Conservation (phyloP, 2,113 vertebrate genomes). For the Calidris pugnax region DNA sequence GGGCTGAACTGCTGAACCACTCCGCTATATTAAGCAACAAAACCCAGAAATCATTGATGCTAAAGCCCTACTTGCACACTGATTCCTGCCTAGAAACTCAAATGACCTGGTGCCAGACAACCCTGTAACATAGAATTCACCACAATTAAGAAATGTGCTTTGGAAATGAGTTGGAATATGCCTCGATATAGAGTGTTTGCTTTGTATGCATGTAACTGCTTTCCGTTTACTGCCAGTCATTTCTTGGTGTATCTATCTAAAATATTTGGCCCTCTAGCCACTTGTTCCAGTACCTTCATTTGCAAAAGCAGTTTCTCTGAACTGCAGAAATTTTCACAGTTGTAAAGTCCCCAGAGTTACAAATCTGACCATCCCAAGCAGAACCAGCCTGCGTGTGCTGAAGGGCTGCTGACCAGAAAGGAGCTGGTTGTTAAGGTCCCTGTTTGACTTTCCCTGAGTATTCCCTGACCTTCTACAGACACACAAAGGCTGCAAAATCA, state of each 20-base stretch:
- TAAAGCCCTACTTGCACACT: neutral
- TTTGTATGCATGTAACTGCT: neutral
- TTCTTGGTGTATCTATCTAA: neutral
- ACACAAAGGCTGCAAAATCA: neutral
- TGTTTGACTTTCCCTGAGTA: neutral
- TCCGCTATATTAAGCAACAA: neutral
- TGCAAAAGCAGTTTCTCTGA: neutral
- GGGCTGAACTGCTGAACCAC: neutral
- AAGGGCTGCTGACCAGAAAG: neutral
- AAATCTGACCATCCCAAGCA: neutral
- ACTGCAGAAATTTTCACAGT: neutral
- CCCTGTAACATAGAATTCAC: neutral
- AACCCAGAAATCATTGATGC: neutral
- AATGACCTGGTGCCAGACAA: neutral
- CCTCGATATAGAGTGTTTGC: neutral
- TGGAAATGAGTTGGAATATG: neutral
- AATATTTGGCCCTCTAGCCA: neutral
- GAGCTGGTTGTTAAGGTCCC: neutral
- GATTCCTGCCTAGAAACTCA: neutral
- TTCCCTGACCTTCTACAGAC: neutral
- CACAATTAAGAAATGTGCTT: neutral
- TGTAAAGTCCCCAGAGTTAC: neutral
- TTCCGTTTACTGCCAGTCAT: neutral
- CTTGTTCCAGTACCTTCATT: neutral
- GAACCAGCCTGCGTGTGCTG: neutral